Percentiles rank a stretch among this genome's conserved stretches.
Evolutionary conservation across 1,140 invertebrate species (phyloP).

Genomic region (Aphaenogaster rudis): DNA sequence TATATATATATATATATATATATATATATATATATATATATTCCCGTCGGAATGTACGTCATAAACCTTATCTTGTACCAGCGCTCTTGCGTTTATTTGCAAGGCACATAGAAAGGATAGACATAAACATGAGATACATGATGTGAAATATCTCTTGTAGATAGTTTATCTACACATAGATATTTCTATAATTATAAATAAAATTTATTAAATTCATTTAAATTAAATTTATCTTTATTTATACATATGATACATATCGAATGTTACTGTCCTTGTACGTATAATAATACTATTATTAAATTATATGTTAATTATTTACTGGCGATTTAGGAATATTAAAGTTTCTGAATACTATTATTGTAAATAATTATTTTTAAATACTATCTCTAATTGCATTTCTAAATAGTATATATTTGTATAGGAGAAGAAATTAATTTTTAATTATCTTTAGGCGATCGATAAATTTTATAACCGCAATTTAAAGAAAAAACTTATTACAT

Average conservation of each 20-base stretch:
- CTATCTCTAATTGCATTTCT: background rate
- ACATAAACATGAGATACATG: slow-evolving; percentile 47
- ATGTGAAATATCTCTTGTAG: slow-evolving; percentile 16
- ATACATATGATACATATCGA: background rate
- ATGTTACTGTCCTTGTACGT: background rate
- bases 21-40: slow-evolving; percentile 7
- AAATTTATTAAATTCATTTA: slow-evolving; percentile 11
- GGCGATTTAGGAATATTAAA: no score
- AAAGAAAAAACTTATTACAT: slow-evolving; percentile 1
- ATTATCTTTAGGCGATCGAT: background rate
- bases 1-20: slow-evolving; percentile 20
- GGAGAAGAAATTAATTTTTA: background rate
- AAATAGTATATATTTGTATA: background rate
- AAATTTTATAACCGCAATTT: slow-evolving; percentile 20
- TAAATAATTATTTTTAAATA: slow-evolving; percentile 13
- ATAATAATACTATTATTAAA: background rate
- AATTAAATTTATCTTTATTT: background rate
- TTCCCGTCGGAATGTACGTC: slow-evolving; percentile 51
- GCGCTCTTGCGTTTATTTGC: slow-evolving; percentile 64
- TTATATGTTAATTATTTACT: no score
- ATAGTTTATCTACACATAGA: background rate
- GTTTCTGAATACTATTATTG: background rate
- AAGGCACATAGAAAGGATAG: slow-evolving; percentile 14
- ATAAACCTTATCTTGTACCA: slow-evolving; percentile 71
- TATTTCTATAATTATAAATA: background rate